Conservation (phyloP, 2,888 invertebrate genomes). For the Pheosia gnoma region DNA sequence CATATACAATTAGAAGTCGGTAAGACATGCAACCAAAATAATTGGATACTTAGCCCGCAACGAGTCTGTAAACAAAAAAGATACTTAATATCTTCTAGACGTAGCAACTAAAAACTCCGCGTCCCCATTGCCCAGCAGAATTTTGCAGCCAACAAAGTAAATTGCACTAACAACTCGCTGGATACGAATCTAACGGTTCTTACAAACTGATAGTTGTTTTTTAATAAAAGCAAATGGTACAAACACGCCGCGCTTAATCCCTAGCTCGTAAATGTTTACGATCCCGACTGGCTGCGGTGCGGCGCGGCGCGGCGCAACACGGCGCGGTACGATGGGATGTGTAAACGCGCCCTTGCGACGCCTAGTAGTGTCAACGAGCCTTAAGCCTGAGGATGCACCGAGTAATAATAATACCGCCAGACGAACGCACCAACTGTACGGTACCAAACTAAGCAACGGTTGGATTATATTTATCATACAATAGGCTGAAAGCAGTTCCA, state of each 20-base stretch:
- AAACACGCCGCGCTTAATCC: slow-evolving; percentile 67
- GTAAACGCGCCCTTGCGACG: slow-evolving; percentile 76
- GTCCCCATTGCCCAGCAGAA: slow-evolving; percentile 4
- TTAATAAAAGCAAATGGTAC: slow-evolving; percentile 77
- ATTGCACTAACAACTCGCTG: slow-evolving; percentile 14
- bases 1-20: no score
- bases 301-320: slow-evolving; percentile 15
- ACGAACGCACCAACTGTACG: no score
- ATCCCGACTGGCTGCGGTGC: slow-evolving; percentile 70
- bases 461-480: no score
- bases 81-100: no score
- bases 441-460: no score
- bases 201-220: slow-evolving; percentile 50
- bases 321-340: slow-evolving; percentile 16
- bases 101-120: background rate
- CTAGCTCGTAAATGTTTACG: slow-evolving; percentile 81
- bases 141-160: slow-evolving; percentile 8
- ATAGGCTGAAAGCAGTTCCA: no score
- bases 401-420: slow-evolving; percentile 11
- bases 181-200: slow-evolving; percentile 22
- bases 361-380: slow-evolving; percentile 65
- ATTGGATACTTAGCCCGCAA: no score
- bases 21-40: no score
- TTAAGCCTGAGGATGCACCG: slow-evolving; percentile 45
- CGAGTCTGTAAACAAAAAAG: no score